phyloP scores from a whole-genome alignment of 2,888 invertebrate genomes.

The Isotomurus palustris region DNA sequence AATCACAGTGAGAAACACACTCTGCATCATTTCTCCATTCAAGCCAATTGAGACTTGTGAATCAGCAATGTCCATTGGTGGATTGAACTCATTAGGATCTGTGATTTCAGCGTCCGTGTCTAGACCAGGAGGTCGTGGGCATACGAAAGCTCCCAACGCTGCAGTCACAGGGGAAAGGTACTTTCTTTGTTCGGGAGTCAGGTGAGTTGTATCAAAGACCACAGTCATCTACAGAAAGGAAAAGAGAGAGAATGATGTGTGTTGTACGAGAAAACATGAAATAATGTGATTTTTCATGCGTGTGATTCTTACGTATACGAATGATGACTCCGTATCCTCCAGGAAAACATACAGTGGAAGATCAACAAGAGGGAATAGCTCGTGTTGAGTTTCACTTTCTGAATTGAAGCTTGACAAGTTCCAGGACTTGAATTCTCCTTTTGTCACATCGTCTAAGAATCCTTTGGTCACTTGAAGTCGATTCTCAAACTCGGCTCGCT shows the following conservation, averaged over 20 bases:
- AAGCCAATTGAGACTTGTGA: conserved; percentile 44
- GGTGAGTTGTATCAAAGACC: conserved; percentile 63
- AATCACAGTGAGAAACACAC: conserved; percentile 51
- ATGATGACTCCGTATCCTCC: conserved; percentile 74
- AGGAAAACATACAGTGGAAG: conserved; percentile 71
- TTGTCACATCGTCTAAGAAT: conserved; percentile 32
- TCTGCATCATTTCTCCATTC: conserved; percentile 45
- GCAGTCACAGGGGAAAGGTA: conserved; percentile 73
- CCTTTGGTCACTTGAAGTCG: conserved; percentile 34
- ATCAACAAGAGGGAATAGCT: conserved; percentile 59
- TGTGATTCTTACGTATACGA: conserved; percentile 67
- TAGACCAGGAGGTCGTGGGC: conserved; percentile 43
- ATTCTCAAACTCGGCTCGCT: conserved; percentile 33
- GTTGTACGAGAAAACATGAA: neutral
- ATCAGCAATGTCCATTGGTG: conserved; percentile 39
- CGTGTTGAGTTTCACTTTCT: conserved; percentile 52
- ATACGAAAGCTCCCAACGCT: conserved; percentile 53
- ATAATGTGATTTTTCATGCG: neutral
- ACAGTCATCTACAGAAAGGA: conserved; percentile 62
- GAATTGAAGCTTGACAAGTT: conserved; percentile 54
- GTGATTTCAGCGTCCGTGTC: conserved; percentile 43
- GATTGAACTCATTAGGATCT: conserved; percentile 43
- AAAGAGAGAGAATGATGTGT: neutral
- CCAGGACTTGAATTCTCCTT: conserved; percentile 23
- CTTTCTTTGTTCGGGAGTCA: conserved; percentile 59